Base-by-base conservation (phyloP, 2,888 invertebrate species). In the Bembecia ichneumoniformis region DNA sequence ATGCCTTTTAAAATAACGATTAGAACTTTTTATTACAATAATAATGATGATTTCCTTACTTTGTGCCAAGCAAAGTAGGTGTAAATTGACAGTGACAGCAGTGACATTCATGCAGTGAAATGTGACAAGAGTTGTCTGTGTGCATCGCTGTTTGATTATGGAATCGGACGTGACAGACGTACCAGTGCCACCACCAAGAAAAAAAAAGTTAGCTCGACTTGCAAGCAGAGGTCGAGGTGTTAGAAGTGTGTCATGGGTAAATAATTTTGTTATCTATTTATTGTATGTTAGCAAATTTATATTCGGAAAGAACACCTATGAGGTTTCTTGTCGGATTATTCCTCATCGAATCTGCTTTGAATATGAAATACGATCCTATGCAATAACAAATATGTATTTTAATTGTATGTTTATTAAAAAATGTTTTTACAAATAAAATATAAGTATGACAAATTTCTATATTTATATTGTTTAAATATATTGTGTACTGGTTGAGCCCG, bases 111-210 rank as follows among this genome's bases (percentile, higher is more conserved):
- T 3, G 2, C 44, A 53, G 56, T 49, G 60, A 51, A 55, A 63
- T 59, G 62, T 54, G 53, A 48, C 52, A 53, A 53, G 55, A 53
- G 58, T 50, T 40, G 60, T 56, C 62, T 60, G 54, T 59, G 58
- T 56, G 60, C 58, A 59, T 62, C 62, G 66, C 62, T 61, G 58
- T 54, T 55, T 52, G 49, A 56, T 54, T 53, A 81, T 82, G 83
- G 65, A 59, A 53, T 50, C 61, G 51, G 65, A 60, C 57, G 63
- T 56, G 55, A 56, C 60, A 57, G 63, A 56, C 45, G 58, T 55
- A 54, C 87, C 87, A 10, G 77, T 87, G 52, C 83, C 87, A 47
- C 88, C 88, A 49, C 88, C 87, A 48, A 69, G 88, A 53, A 63
- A 74, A 56, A 88, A 88, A 71, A 84, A 81, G 60, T 63, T 84